Base-by-base conservation (phyloP, 2,797 vertebrate species). In the Rhinella marina region DNA sequence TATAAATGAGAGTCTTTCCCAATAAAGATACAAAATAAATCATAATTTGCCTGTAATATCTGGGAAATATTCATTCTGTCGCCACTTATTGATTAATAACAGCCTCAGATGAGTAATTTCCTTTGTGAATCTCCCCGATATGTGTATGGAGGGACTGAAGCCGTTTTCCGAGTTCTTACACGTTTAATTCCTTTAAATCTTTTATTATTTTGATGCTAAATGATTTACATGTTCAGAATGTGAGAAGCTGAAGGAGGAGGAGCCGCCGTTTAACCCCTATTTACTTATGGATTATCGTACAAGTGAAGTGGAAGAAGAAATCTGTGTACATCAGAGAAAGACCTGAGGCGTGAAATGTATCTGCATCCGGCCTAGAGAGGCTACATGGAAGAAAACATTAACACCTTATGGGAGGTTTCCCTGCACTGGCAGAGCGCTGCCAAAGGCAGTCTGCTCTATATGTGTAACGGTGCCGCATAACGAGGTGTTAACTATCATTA, bases 311-410 rank as follows among this genome's bases (percentile, higher is more conserved):
- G 50, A 86, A 86, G 64, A n/a, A 64, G 48, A 59, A 86, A 61
- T 78, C 75, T 23, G 84, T 79, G 79, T 86, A 86, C 76, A 81
- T 64, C 62, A 29, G 29, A 70, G 77, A 72, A 86, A 68, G 61
- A 41, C 85, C 85, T 86, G 25, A 70, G 76, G 85, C 85, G 57
- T 80, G 85, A 86, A 86, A 86, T 86, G 27, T 41, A 86, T 86
- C 62, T 81, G 27, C 25, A 86, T 86, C 61, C 50, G 41, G 29
- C 76, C 2, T 23, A 62, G 73, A 59, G 14, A 27, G 27, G 9
- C n/a, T 77, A 80, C 77, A 23, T 72, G 62, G 72, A 32, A 8
- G 14, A 56, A 70, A 70, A 57, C 76, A 86, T 86, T 80, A 80
- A 81, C 85, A 72, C 62, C 12, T 81, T 80, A 80, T 80, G 50